These are phyloP conservation scores for Oncorhynchus kisutch DNA, from an alignment of 2,113 vertebrate genomes.

Conservation along the genomic window DNA sequence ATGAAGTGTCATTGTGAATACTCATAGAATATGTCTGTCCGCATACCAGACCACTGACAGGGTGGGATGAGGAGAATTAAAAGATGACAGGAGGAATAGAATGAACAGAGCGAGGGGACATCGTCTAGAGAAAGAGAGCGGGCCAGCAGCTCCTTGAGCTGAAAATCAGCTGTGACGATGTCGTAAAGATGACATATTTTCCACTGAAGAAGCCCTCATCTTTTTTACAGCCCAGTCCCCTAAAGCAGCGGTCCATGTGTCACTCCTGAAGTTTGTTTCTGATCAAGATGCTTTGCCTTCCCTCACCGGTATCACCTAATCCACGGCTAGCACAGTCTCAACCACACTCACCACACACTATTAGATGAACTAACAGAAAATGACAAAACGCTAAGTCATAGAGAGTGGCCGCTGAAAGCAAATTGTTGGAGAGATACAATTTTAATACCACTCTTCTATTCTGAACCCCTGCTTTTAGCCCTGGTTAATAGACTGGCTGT, in stretches of 20 bases:
- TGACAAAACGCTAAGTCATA: neutral
- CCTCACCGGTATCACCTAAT: neutral
- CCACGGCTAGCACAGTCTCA: neutral
- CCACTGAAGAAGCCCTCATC: constrained; percentile 6
- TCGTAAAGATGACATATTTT: constrained; percentile 21
- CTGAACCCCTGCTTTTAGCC: neutral
- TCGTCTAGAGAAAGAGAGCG: neutral
- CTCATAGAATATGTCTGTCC: constrained; percentile 4
- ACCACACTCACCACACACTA: constrained; percentile 9
- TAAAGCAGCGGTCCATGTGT: constrained; percentile 23
- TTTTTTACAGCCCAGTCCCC: constrained; percentile 29
- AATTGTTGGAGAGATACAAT: constrained; percentile 1
- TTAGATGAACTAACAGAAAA: neutral
- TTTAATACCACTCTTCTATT: constrained; percentile 20
- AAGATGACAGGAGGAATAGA: neutral
- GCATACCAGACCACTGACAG: constrained; percentile 37
- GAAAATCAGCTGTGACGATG: constrained; percentile 11
- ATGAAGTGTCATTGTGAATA: too few species aligned
- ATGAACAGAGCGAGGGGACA: too few species aligned
- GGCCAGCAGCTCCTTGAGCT: neutral
- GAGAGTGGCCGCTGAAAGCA: constrained; percentile 6
- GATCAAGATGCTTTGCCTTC: neutral
- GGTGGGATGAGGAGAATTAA: constrained; percentile 10
- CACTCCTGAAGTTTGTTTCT: constrained; percentile 14
- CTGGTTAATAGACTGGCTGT: neutral